Percentiles rank a stretch among this genome's conserved stretches.
phyloP scores from a whole-genome alignment of 2,113 vertebrate genomes.

The Pelodiscus sinensis region DNA sequence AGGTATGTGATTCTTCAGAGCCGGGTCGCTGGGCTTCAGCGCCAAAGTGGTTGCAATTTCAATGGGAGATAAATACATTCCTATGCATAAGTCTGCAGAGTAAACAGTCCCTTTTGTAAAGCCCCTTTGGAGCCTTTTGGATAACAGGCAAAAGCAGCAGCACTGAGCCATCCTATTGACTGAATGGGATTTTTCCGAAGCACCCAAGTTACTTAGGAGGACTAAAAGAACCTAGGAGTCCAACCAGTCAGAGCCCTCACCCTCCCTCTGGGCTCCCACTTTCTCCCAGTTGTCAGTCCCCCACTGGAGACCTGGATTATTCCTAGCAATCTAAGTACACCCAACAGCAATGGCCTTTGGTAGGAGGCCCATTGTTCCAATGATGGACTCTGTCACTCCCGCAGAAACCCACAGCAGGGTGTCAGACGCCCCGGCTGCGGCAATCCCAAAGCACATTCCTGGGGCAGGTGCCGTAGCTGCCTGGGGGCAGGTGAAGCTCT shows the following conservation, averaged over 20 bases:
- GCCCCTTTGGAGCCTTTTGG: neutral
- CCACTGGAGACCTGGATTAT: neutral
- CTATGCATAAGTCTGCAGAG: neutral
- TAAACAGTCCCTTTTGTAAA: neutral
- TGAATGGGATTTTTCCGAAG: neutral
- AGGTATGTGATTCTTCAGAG: neutral
- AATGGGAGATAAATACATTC: neutral
- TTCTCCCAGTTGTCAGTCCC: neutral
- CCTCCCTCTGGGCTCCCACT: neutral
- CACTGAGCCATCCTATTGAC: neutral
- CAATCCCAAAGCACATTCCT: constrained; percentile 61
- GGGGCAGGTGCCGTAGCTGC: accelerated
- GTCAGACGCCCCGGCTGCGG: neutral
- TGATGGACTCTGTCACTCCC: neutral
- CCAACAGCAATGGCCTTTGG: constrained; percentile 23
- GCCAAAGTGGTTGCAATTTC: neutral
- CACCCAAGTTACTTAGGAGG: neutral
- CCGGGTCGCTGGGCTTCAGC: neutral
- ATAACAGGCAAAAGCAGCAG: neutral
- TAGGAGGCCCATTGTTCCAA: constrained; percentile 23
- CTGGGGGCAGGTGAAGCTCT: constrained; percentile 43
- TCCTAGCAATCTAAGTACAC: constrained; percentile 42
- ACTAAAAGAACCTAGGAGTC: neutral
- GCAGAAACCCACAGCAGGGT: constrained; percentile 44
- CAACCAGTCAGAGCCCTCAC: neutral